phyloP scores from a whole-genome alignment of 2,888 invertebrate species.

The Petrolisthes cinctipes region DNA sequence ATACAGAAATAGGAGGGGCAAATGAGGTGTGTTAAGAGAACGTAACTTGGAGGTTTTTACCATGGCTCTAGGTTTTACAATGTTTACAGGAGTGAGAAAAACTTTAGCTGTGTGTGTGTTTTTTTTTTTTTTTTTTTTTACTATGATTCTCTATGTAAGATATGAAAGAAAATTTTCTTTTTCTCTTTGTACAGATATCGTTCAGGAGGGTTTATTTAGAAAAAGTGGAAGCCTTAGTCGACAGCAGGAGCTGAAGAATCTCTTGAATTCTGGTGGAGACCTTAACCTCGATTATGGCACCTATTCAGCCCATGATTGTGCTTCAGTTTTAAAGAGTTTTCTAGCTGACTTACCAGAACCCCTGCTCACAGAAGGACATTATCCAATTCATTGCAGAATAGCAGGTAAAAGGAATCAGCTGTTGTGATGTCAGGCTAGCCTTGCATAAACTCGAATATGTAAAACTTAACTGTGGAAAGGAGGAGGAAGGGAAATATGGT shows the following conservation, averaged over 20 bases:
- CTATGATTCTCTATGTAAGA: no score
- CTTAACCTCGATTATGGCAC: slow-evolving; percentile 79
- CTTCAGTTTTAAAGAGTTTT: slow-evolving; percentile 89
- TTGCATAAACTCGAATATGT: no score
- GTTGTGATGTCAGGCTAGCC: no score
- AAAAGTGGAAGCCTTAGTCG: slow-evolving; percentile 89
- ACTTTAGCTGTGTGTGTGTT: no score
- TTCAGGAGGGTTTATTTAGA: slow-evolving; percentile 90
- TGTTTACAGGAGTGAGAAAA: no score
- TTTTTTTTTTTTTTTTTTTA: no score
- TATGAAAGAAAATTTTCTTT: not conserved
- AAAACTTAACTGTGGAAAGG: no score
- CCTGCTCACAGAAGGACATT: slow-evolving; percentile 84
- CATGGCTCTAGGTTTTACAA: no score
- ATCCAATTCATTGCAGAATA: slow-evolving; percentile 85
- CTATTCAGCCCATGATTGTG: slow-evolving; percentile 92
- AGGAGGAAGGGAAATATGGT: no score
- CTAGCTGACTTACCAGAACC: slow-evolving; percentile 90
- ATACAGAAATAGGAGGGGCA: no score
- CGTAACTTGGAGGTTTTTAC: no score
- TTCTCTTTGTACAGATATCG: slow-evolving; percentile 78
- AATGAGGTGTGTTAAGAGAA: no score
- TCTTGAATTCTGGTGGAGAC: slow-evolving; percentile 77
- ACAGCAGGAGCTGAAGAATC: slow-evolving; percentile 84
- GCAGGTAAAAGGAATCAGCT: slow-evolving; percentile 73